Evolutionary conservation across 2,888 invertebrate genomes (phyloP).

Genomic region (Archips crataeganus): DNA sequence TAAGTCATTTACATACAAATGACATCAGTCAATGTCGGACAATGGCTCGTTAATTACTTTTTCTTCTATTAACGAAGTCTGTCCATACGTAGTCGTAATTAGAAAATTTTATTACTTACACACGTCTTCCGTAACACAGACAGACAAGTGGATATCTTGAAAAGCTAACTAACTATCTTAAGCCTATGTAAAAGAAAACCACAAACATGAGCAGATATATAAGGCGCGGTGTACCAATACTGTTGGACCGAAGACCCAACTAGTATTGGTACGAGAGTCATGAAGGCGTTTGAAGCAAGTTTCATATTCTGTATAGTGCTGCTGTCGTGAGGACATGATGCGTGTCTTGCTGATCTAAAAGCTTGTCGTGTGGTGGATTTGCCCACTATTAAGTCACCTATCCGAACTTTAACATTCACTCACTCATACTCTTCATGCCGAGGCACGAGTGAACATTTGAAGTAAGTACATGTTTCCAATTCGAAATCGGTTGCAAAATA

Average conservation of each 20-base stretch:
- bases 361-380: constrained; percentile 65
- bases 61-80: neutral
- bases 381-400: constrained; percentile 75
- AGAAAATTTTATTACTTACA: constrained; percentile 24
- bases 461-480: constrained; percentile 49
- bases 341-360: constrained; percentile 77
- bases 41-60: neutral
- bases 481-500: constrained; percentile 77
- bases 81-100: neutral
- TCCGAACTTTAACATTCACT: constrained; percentile 59
- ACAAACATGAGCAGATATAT: constrained; percentile 50
- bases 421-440: neutral
- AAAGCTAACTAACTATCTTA: constrained; percentile 57
- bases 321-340: constrained; percentile 75
- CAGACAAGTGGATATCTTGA: constrained; percentile 5
- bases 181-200: constrained; percentile 56
- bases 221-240: constrained; percentile 60
- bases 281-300: constrained; percentile 72
- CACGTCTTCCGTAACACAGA: constrained; percentile 3
- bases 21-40: neutral
- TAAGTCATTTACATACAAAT: constrained; percentile 9
- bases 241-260: constrained; percentile 43
- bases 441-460: constrained; percentile 12
- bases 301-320: constrained; percentile 69
- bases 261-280: constrained; percentile 51